phyloP scores from a whole-genome alignment of 2,113 vertebrate genomes.

The Motacilla tschutschensis region DNA sequence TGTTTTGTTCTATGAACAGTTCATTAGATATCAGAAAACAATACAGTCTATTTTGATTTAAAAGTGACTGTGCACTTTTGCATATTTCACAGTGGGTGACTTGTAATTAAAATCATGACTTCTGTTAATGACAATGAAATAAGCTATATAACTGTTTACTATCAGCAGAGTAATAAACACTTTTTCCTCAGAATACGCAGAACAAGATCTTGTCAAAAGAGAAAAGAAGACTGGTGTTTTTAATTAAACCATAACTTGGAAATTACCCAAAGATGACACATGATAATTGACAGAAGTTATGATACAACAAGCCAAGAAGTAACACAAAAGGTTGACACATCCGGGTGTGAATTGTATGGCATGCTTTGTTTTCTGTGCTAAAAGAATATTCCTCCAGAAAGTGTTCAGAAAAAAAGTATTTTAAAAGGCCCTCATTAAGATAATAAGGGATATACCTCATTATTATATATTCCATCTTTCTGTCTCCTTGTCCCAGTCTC shows the following conservation, averaged over 20 bases:
- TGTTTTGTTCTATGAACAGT: not conserved
- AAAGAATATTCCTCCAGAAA: not conserved
- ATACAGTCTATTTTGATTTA: not conserved
- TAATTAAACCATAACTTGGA: not conserved
- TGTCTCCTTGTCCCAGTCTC: conserved; percentile 9
- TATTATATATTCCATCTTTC: conserved; percentile 3
- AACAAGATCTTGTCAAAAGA: not conserved
- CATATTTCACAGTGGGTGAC: not conserved
- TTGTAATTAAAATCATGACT: not conserved
- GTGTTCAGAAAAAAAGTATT: not conserved
- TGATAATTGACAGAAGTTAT: not conserved
- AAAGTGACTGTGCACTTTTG: not conserved
- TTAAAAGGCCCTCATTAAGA: not conserved
- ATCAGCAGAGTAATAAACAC: not conserved
- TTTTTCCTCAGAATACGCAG: not conserved
- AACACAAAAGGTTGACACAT: not conserved
- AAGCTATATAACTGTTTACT: not conserved
- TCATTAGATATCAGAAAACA: not conserved
- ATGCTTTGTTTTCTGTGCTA: not conserved
- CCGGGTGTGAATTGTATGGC: not conserved
- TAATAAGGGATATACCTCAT: not conserved
- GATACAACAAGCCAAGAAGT: not conserved
- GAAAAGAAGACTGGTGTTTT: not conserved
- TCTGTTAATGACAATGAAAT: not conserved
- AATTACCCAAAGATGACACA: not conserved